phyloP scores from a whole-genome alignment of 2,797 vertebrate genomes.

The Rhynchotus rufescens region DNA sequence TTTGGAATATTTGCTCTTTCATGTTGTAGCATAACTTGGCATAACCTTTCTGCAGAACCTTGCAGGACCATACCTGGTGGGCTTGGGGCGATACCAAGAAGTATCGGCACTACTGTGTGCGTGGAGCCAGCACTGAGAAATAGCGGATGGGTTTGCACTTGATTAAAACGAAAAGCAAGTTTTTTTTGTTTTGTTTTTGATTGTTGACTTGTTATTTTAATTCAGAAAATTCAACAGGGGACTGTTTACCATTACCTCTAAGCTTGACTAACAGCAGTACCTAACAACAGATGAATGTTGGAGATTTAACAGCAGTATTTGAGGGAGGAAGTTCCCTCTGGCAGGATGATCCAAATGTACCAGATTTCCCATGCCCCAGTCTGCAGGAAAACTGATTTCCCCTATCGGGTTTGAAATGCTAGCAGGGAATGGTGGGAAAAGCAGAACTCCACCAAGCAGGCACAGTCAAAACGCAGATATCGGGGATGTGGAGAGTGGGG shows the following conservation, averaged over 20 bases:
- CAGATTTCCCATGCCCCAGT: background rate
- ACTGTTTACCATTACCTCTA: background rate
- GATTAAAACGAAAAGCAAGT: background rate
- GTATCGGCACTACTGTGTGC: fast-evolving
- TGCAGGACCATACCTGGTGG: background rate
- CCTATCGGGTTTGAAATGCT: too few relatives aligned
- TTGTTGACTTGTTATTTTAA: background rate
- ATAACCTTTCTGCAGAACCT: too few relatives aligned
- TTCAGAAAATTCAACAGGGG: background rate
- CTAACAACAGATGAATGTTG: background rate
- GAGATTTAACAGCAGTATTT: background rate
- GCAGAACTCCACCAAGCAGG: background rate
- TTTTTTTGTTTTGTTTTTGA: background rate
- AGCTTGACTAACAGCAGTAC: background rate
- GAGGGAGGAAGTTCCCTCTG: too few relatives aligned
- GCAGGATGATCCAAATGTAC: background rate
- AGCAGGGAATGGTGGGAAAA: background rate
- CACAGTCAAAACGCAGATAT: background rate
- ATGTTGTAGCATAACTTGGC: too few relatives aligned
- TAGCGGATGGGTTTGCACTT: background rate
- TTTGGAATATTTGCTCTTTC: background rate
- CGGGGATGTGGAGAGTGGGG: fast-evolving
- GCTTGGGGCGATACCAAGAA: background rate
- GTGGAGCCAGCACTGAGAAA: background rate
- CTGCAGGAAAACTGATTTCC: background rate